Base-by-base conservation (phyloP, 2,797 vertebrate species). In the Furcifer pardalis region DNA sequence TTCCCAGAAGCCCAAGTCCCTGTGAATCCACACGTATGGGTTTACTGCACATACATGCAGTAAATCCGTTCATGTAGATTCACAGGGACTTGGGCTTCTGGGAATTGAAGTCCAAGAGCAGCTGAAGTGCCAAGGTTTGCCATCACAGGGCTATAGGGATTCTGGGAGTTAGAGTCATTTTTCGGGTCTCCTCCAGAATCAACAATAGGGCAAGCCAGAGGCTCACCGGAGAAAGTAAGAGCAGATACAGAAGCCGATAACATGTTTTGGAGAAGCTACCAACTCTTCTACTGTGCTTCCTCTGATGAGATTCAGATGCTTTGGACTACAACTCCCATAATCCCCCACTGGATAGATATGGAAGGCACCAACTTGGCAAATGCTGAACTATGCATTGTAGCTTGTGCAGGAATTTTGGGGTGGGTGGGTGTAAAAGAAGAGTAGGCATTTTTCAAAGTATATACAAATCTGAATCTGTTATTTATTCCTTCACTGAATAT, bases 401-500 rank as follows among this genome's bases (percentile, higher is more conserved):
- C 90, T 63, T 40, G 77, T 89, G 89, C 86, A 75, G 86, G 91
- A 88, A 87, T 92, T 8, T 91, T 91, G 25, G 30, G 37, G 40
- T 13, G 27, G 56, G 23, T 21, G 25, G 37, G 37, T 59, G 62
- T 56, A 52, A 32, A 90, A 94, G 91, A 88, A 88, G 52, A 7
- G 46, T 56, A 89, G 88, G 88, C 84, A 32, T n/a, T 85, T 91
- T 87, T 96, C 89, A 91, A 42, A 95, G 94, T 95, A 95, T 95
- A 96, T 97, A 94, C 94, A 94, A 95, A 97, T 94, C 93, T 92
- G 94, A 95, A 95, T 95, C 5, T 94, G 94, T 96, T 97, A 97
- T 98, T 98, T 98, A 98, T 98, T 98, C 96, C 95, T 95, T 96
- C 93, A 94, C 95, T 94, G 95, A 94, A 93, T 94, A 83, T 94